phyloP scores from a whole-genome alignment of 2,113 vertebrate genomes.

The Buteo buteo region DNA sequence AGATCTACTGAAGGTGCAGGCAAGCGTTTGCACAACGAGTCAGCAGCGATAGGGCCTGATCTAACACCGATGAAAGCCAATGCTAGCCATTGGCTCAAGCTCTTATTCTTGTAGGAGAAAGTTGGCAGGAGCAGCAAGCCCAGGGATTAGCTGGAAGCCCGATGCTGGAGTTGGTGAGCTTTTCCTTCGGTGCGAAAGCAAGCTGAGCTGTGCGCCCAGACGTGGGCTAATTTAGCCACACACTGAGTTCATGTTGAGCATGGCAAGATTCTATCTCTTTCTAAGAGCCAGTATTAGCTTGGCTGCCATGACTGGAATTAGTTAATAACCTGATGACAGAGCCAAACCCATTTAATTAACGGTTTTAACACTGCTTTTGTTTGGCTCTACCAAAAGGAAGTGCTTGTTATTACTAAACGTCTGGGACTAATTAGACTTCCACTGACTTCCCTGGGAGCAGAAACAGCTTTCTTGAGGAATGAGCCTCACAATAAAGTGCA shows the following conservation, averaged over 20 bases:
- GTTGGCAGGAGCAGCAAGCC: not conserved
- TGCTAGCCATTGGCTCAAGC: not conserved
- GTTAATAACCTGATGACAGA: slow-evolving; percentile 16
- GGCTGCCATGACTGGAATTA: not conserved
- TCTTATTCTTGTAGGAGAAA: not conserved
- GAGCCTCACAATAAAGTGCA: not conserved
- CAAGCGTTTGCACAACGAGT: not conserved
- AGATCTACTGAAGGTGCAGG: not conserved
- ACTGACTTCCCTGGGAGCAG: slow-evolving; percentile 22
- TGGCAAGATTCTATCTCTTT: not conserved
- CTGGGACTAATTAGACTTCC: slow-evolving; percentile 17
- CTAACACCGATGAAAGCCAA: rapidly evolving
- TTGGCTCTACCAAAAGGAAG: slow-evolving; percentile 1
- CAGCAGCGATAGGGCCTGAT: not conserved
- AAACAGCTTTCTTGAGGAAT: slow-evolving; percentile 8
- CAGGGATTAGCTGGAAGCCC: not conserved
- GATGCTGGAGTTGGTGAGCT: not conserved
- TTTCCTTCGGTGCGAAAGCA: not conserved
- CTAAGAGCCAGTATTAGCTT: not conserved
- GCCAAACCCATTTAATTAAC: slow-evolving; percentile 40
- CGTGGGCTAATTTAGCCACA: not conserved
- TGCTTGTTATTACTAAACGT: slow-evolving; percentile 34
- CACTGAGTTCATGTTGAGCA: not conserved
- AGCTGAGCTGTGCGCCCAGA: not conserved
- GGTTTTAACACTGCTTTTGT: not conserved